Evolutionary conservation across 2,113 vertebrate species (phyloP).

Genomic region (Otolemur garnettii): DNA sequence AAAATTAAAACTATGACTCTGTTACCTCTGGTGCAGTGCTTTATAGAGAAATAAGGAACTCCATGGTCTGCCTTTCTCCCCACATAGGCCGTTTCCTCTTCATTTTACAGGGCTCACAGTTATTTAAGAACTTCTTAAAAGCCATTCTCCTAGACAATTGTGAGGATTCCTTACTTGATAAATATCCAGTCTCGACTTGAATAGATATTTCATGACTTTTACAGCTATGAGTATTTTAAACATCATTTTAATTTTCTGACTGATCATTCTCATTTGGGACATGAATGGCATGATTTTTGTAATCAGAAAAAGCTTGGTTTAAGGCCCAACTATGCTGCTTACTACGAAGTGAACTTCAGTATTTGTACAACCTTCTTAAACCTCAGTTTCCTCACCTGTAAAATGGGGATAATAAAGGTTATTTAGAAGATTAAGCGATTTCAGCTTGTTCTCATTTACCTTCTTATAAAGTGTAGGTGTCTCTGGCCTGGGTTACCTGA

Average conservation of each 20-base stretch:
- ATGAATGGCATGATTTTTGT: neutral
- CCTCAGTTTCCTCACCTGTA: neutral
- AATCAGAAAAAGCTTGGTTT: neutral
- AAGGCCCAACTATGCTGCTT: neutral
- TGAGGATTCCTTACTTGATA: slow-evolving; percentile 33
- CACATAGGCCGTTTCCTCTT: neutral
- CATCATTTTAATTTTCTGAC: neutral
- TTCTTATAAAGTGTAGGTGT: neutral
- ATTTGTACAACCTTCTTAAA: neutral
- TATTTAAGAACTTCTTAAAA: slow-evolving; percentile 26
- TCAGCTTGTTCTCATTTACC: neutral
- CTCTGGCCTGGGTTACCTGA: neutral
- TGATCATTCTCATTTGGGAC: neutral
- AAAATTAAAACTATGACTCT: slow-evolving; percentile 7
- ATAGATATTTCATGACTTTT: slow-evolving; percentile 21
- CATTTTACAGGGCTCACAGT: neutral
- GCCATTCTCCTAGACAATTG: neutral
- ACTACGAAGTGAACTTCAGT: neutral
- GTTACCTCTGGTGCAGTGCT: neutral
- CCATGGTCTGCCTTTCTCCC: neutral
- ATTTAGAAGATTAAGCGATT: neutral
- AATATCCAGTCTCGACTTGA: slow-evolving; percentile 33
- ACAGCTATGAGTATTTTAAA: slow-evolving; percentile 1
- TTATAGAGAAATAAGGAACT: neutral
- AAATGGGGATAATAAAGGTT: neutral